Conservation (phyloP, 2,797 vertebrate species). For the Pseudochirops corinnae region DNA sequence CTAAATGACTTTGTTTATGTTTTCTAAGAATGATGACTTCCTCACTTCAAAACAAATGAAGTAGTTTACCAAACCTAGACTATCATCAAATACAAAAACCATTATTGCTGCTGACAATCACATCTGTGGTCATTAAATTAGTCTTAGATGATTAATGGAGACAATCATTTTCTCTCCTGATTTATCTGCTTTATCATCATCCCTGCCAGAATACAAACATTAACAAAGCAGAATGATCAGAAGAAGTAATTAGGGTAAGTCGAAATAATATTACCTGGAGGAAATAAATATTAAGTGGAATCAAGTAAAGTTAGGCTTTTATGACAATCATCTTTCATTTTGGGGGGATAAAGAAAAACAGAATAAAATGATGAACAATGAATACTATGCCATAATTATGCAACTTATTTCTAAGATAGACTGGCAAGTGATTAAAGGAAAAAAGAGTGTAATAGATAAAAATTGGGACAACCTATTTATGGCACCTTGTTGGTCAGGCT, state of each 20-base stretch:
- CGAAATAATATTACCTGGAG: conserved; percentile 61
- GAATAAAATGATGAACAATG: conserved; percentile 43
- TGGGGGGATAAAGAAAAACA: conserved; percentile 50
- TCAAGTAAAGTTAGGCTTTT: conserved; percentile 40
- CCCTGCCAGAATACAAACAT: conserved; percentile 67
- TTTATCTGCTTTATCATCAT: conserved; percentile 65
- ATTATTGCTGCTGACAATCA: conserved; percentile 67
- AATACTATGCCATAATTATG: conserved; percentile 8
- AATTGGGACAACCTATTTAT: neutral
- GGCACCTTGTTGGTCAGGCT: neutral
- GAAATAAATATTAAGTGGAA: conserved; percentile 65
- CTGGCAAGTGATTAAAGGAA: conserved; percentile 18
- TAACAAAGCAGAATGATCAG: conserved; percentile 72
- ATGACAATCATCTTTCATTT: conserved; percentile 36
- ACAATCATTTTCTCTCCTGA: conserved; percentile 62
- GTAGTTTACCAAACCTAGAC: neutral
- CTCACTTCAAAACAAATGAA: conserved; percentile 14
- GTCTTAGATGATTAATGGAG: conserved; percentile 69
- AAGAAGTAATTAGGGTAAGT: conserved; percentile 69
- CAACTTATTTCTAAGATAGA: conserved; percentile 16
- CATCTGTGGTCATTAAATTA: conserved; percentile 68
- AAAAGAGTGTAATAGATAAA: neutral
- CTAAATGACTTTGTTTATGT: neutral
- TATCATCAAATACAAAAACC: conserved; percentile 23
- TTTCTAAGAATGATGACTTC: conserved; percentile 17